Evolutionary conservation across 2,113 vertebrate genomes (phyloP).

Genomic region (Leptodactylus fuscus): DNA sequence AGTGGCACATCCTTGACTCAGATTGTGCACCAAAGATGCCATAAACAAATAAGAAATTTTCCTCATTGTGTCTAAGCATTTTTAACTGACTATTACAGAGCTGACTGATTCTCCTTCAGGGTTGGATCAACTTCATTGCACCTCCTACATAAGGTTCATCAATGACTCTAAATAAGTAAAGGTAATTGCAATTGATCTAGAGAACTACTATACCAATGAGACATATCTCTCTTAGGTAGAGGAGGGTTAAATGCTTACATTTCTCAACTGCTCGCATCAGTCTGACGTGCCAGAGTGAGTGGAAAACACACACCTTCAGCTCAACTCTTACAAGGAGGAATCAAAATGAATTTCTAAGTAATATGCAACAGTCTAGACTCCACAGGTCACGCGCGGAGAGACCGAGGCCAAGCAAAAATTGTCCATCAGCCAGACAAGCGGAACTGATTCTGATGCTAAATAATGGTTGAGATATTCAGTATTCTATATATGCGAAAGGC

Average conservation of each 20-base stretch:
- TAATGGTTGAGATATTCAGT: slow-evolving; percentile 94
- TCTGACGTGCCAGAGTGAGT: slow-evolving; percentile 45
- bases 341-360: slow-evolving; percentile 93
- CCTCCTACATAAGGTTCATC: neutral
- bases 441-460: slow-evolving; percentile 99
- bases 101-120: neutral
- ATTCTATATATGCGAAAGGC: slow-evolving; percentile 98
- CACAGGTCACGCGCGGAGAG: slow-evolving; percentile 95
- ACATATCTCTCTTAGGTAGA: neutral
- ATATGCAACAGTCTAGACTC: slow-evolving; percentile 94
- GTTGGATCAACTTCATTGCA: neutral
- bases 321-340: slow-evolving; percentile 76
- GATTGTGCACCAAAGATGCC: too few species aligned
- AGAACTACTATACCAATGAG: neutral
- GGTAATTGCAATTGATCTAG: neutral
- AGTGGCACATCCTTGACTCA: too few species aligned
- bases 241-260: slow-evolving; percentile 34
- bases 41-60: too few species aligned
- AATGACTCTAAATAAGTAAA: neutral
- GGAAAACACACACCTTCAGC: slow-evolving; percentile 69
- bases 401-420: slow-evolving; percentile 94
- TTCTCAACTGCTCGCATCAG: slow-evolving; percentile 2
- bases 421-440: slow-evolving; percentile 99
- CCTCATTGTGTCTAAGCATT: too few species aligned
- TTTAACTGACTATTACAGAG: neutral